phyloP scores from a whole-genome alignment of 2,797 vertebrate species.

The Pogonophryne albipinna region DNA sequence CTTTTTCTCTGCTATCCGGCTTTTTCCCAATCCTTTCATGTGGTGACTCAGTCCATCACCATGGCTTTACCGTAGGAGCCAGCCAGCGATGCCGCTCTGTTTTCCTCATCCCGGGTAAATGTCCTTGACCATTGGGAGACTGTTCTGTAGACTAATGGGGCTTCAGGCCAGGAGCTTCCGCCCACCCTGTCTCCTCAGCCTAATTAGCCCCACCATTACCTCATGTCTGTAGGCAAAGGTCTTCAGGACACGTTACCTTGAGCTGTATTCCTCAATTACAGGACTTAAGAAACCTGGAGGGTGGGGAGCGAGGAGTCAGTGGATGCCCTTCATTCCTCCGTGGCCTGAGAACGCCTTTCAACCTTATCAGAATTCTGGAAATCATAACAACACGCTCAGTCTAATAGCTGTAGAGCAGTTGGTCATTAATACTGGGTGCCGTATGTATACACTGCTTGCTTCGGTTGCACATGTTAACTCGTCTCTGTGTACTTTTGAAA shows the following conservation, averaged over 20 bases:
- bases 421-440: conserved; percentile 56
- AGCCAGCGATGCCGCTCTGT: conserved; percentile 59
- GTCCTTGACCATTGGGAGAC: conserved; percentile 65
- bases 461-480: conserved; percentile 39
- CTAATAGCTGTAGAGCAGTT: conserved; percentile 40
- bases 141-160: conserved; percentile 54
- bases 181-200: conserved; percentile 68
- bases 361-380: conserved; percentile 55
- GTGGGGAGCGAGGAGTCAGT: conserved; percentile 29
- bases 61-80: conserved; percentile 48
- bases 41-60: conserved; percentile 66
- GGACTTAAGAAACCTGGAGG: conserved; percentile 22
- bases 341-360: conserved; percentile 38
- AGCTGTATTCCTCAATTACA: conserved; percentile 72
- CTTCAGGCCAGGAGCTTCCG: conserved; percentile 55
- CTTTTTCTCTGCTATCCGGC: conserved; percentile 30
- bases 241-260: conserved; percentile 71
- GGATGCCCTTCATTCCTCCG: conserved; percentile 60
- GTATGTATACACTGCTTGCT: conserved; percentile 44
- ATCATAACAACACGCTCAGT: conserved; percentile 60
- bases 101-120: conserved; percentile 74
- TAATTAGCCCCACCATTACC: conserved; percentile 77
- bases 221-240: conserved; percentile 79
- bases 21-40: conserved; percentile 65
- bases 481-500: conserved; percentile 39